These are phyloP conservation scores for Pollenia angustigena DNA, from an alignment of 2,888 invertebrate genomes.

Conservation along the genomic window DNA sequence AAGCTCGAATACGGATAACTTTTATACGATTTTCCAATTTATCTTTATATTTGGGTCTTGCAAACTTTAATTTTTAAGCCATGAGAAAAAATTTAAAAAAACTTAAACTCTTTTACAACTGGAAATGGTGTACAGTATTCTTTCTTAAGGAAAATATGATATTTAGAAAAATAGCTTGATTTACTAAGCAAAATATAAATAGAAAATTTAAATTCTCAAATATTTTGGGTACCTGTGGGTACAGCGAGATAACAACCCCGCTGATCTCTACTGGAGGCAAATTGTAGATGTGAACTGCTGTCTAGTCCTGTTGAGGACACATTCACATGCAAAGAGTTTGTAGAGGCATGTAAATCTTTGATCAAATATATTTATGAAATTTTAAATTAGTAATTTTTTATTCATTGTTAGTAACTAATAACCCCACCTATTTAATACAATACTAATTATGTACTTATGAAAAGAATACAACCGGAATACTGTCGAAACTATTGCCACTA, in stretches of 20 bases:
- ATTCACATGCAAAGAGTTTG: constrained; percentile 82
- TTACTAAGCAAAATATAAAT: constrained; percentile 4
- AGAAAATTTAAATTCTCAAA: not conserved
- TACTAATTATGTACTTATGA: constrained; percentile 3
- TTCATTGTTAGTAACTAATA: not conserved
- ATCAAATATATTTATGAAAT: constrained; percentile 47
- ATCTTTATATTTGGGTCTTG: too few relatives aligned
- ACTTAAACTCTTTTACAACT: not conserved
- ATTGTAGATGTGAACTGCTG: constrained; percentile 82
- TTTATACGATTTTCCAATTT: too few relatives aligned
- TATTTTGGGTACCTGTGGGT: constrained; percentile 85
- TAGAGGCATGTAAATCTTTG: constrained; percentile 75
- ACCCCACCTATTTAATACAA: constrained; percentile 33
- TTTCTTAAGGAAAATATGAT: not conserved
- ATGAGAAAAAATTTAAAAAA: too few relatives aligned
- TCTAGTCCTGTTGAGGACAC: constrained; percentile 78
- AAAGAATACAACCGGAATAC: not conserved
- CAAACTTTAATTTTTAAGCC: too few relatives aligned
- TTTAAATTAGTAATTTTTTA: constrained; percentile 64
- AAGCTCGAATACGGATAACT: too few relatives aligned
- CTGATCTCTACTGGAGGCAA: constrained; percentile 86
- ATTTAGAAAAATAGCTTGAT: constrained; percentile 4
- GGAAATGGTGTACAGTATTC: constrained; percentile 10
- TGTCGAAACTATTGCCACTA: not conserved
- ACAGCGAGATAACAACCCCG: constrained; percentile 87